phyloP scores from a whole-genome alignment of 2,797 vertebrate genomes.

The Malurus leucopterus region DNA sequence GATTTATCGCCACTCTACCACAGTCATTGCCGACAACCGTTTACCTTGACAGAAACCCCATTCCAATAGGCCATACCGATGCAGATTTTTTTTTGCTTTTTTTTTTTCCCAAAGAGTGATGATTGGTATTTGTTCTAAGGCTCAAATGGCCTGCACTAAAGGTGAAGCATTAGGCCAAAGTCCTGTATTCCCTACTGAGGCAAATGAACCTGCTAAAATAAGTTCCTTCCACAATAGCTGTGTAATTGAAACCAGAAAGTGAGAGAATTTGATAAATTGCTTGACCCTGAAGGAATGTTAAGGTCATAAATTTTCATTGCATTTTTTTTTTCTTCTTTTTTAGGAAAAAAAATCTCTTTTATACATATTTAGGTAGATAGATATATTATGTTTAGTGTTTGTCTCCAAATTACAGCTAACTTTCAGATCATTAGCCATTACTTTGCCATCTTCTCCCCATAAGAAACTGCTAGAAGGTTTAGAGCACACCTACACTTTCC shows the following conservation, averaged over 20 bases:
- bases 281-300: slow-evolving; percentile 97
- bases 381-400: slow-evolving; percentile 73
- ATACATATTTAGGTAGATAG: slow-evolving; percentile 44
- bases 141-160: slow-evolving; percentile 83
- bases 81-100: slow-evolving; percentile 61
- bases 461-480: slow-evolving; percentile 45
- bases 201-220: slow-evolving; percentile 99
- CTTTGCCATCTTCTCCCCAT: not conserved
- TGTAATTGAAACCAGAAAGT: slow-evolving; percentile 99
- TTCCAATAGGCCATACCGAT: slow-evolving; percentile 75
- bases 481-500: not conserved
- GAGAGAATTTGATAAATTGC: slow-evolving; percentile 98
- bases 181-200: slow-evolving; percentile 91
- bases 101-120: slow-evolving; percentile 74
- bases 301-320: slow-evolving; percentile 95
- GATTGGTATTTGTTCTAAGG: slow-evolving; percentile 84
- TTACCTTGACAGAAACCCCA: slow-evolving; percentile 82
- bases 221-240: slow-evolving; percentile 92
- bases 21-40: slow-evolving; percentile 85
- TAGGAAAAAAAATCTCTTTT: not conserved
- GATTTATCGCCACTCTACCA: slow-evolving; percentile 98
- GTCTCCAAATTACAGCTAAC: slow-evolving; percentile 54
- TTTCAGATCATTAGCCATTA: slow-evolving; percentile 58
- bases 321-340: slow-evolving; percentile 65
- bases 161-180: slow-evolving; percentile 85